phyloP scores from a whole-genome alignment of 1,140 invertebrate genomes.

The Lutraria rhynchaena region DNA sequence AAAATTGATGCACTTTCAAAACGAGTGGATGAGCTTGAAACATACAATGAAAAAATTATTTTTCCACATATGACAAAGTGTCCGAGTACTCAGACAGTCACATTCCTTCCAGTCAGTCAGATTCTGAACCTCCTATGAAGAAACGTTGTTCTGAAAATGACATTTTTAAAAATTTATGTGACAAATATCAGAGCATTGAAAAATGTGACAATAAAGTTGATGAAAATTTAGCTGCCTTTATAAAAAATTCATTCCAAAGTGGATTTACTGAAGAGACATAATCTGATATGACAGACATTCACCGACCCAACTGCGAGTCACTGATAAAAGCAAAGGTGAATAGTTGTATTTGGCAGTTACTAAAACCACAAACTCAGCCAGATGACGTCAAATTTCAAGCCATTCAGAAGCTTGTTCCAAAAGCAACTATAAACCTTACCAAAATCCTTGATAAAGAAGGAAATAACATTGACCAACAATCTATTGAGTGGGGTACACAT shows the following conservation, averaged over 20 bases:
- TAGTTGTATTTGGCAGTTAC: not conserved
- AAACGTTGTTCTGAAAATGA: too few relatives aligned
- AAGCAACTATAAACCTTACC: not conserved
- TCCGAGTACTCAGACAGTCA: too few relatives aligned
- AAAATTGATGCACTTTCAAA: too few relatives aligned
- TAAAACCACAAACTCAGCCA: not conserved
- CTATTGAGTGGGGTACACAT: conserved; percentile 15
- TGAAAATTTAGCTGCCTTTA: not conserved
- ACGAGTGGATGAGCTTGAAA: too few relatives aligned
- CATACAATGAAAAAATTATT: too few relatives aligned
- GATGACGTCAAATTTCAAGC: conserved; percentile 3
- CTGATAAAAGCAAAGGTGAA: not conserved
- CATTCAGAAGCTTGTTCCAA: not conserved
- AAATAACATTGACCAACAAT: not conserved
- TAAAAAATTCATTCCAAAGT: not conserved
- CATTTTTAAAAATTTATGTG: not conserved
- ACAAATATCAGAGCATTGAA: not conserved
- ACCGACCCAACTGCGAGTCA: not conserved
- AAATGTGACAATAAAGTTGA: not conserved
- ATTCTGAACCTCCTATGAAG: too few relatives aligned
- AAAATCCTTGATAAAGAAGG: not conserved
- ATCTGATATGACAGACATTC: not conserved
- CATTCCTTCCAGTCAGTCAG: too few relatives aligned
- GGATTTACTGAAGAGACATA: not conserved
- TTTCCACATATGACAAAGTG: too few relatives aligned